Base-by-base conservation (phyloP, 2,113 vertebrate species). In the Sardina pilchardus region DNA sequence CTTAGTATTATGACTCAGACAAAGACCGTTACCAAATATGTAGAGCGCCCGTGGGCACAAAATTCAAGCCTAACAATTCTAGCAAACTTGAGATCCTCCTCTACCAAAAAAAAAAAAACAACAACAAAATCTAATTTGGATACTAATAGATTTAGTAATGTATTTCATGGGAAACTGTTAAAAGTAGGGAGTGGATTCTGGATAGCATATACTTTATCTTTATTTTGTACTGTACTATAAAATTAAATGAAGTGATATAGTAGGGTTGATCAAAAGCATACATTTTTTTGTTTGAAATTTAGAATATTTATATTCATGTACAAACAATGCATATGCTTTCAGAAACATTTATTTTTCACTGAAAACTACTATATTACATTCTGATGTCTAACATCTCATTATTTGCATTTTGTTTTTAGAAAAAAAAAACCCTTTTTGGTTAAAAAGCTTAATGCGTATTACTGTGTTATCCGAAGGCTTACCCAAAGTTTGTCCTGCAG, bases 401-500 rank as follows among this genome's bases (percentile, higher is more conserved):
- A 78, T 78, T 78, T 78, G 14, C 71, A 78, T 78, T 78, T 78
- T n/a, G n/a, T n/a, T n/a, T n/a, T n/a, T n/a, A n/a, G 3, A 47
- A 47, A 47, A 47, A 47, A 63, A 63, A 75, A 78, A 36, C 12
- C 36, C 4, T 12, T 12, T 78, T 78, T 5, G 34, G 26, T 78
- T 78, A 78, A 78, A 30, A 78, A 78, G 71, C 71, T 78, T 78
- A 78, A 78, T 36, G 71, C 71, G 9, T 36, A 78, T 78, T 78
- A 78, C 30, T 17, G 36, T 78, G 71, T 78, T 78, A 36, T 36
- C 71, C 34, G 34, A 71, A 63, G 71, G 71, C 71, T 78, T 78
- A 78, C 71, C 86, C 30, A 78, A 78, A 78, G 34, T 84, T 83
- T 87, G 85, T 91, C 80, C 85, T 89, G 87, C 91, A 87, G 81